A percentile compares a stretch with the other conserved stretches of the same genome.
Evolutionary conservation across 2,888 invertebrate species (phyloP).

Genomic region (Eucriotettix oculatus): DNA sequence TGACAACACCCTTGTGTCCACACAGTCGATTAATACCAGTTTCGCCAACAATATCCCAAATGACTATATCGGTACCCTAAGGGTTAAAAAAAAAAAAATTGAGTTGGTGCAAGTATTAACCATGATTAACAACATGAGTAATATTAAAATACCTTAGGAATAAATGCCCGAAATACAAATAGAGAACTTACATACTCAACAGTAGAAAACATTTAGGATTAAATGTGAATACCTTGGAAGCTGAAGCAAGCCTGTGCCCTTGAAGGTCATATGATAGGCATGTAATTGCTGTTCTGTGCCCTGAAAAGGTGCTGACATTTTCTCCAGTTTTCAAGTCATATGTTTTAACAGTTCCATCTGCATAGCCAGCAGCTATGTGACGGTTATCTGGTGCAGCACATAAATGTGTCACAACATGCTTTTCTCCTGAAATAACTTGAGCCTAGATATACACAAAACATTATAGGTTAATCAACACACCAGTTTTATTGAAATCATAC

Average conservation of each 20-base stretch:
- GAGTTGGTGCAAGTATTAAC: neutral
- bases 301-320: slow-evolving; percentile 53
- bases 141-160: neutral
- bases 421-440: slow-evolving; percentile 63
- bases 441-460: slow-evolving; percentile 33
- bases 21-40: slow-evolving; percentile 73
- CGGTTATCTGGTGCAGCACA: slow-evolving; percentile 58
- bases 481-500: too few relatives aligned
- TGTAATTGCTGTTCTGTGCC: slow-evolving; percentile 75
- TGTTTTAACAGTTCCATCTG: slow-evolving; percentile 72
- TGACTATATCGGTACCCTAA: slow-evolving; percentile 83
- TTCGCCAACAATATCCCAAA: slow-evolving; percentile 90
- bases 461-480: too few relatives aligned
- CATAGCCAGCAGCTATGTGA: slow-evolving; percentile 79
- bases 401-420: slow-evolving; percentile 59
- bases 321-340: slow-evolving; percentile 63
- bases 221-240: slow-evolving; percentile 51
- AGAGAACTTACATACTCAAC: neutral
- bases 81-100: slow-evolving; percentile 4
- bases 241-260: slow-evolving; percentile 76
- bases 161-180: neutral
- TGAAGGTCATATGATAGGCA: slow-evolving; percentile 64
- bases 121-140: neutral
- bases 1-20: slow-evolving; percentile 84
- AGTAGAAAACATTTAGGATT: neutral